Evolutionary conservation across 1,140 invertebrate species (phyloP), one percentile per base, ranked within the genome.

Genomic region (Micrasema minimum): DNA sequence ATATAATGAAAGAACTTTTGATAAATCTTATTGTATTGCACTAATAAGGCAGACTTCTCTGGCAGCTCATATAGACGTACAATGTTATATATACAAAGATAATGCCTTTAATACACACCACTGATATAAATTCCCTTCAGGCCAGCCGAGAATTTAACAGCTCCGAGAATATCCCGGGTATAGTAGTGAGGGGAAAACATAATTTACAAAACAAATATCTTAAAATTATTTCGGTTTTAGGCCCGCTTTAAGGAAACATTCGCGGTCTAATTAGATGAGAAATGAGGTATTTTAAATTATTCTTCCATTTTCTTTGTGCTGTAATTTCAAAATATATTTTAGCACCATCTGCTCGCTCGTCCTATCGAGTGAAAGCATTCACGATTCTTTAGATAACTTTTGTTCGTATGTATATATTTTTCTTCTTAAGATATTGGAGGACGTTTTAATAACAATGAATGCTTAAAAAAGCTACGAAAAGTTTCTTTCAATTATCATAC

Each of bases 161-260:
- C 35, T 35, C 38, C 55, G 35, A 20, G 48, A 41, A 59, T 41
- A 22, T 14, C 37, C 50, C n/a, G 26, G 26, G 50, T 59, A 59
- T 38, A 11, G 59, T 45, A 64, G 14, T n/a, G n/a, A 45, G 20
- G 43, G 59, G 22, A 46, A 46, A 67, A 69, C 46, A 75, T 72
- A 71, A 75, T 72, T 71, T 75, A 75, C 69, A 75, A 71, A 71
- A 72, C 73, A 75, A 75, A 75, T 75, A 75, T 75, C 69, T 72
- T 72, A 62, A 71, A 75, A 72, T 72, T 71, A 75, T 75, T 71
- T 72, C 73, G 69, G 73, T 75, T 71, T 66, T 66, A 50, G 41
- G 51, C 59, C 53, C 68, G 69, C 71, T 74, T 70, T 51, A 55
- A 53, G 69, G 70, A 71, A 75, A 71, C 73, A 72, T 72, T 55